Conservation (phyloP, 2,888 invertebrate species). For the Drosophila diplacantha region DNA sequence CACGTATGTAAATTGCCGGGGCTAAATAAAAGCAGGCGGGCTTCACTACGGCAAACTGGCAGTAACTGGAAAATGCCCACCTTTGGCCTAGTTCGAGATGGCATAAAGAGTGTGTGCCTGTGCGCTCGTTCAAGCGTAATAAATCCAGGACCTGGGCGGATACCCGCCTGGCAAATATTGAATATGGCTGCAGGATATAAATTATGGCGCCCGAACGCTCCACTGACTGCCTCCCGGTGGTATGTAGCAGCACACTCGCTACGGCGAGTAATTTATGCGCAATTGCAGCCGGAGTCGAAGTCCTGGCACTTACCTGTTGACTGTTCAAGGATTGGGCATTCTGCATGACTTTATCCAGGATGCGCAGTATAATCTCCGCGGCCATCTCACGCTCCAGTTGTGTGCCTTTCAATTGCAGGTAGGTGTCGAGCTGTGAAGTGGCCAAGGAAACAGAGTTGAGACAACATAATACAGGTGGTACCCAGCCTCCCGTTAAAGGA, state of each 20-base stretch:
- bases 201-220: conserved; percentile 63
- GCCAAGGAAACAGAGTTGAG: conserved; percentile 44
- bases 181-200: conserved; percentile 69
- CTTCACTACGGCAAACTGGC: not conserved
- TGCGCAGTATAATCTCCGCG: conserved; percentile 80
- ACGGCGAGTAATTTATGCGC: conserved; percentile 59
- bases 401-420: conserved; percentile 77
- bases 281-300: conserved; percentile 41
- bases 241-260: conserved; percentile 16
- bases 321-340: conserved; percentile 84
- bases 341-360: conserved; percentile 83
- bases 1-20: conserved; percentile 61
- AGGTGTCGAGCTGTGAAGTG: conserved; percentile 76
- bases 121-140: conserved; percentile 40
- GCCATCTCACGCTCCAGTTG: conserved; percentile 79
- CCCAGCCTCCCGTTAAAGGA: conserved; percentile 6
- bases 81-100: conserved; percentile 13
- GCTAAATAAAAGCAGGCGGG: conserved; percentile 59
- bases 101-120: conserved; percentile 19
- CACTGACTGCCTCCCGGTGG: conserved; percentile 32
- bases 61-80: conserved; percentile 35
- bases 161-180: conserved; percentile 65
- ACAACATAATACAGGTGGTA: conserved; percentile 27
- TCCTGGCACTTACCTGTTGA: conserved; percentile 81
- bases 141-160: conserved; percentile 54